phyloP scores from a whole-genome alignment of 2,888 invertebrate genomes.

The Colostygia pectinataria region DNA sequence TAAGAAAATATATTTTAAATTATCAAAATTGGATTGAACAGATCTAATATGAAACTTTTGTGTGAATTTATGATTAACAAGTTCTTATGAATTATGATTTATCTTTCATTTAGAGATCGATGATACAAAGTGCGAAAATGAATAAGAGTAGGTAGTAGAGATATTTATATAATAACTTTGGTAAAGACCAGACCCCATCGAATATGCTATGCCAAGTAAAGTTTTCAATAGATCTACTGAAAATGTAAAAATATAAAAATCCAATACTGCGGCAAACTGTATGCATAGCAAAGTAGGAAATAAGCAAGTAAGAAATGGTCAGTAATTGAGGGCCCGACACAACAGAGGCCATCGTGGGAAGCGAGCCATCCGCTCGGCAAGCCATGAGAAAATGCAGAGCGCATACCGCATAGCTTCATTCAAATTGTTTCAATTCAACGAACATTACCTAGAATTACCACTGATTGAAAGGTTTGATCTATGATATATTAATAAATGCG shows the following conservation, averaged over 20 bases:
- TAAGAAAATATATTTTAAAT: too few relatives aligned
- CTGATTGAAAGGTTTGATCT: conserved; percentile 1
- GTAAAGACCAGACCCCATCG: too few relatives aligned
- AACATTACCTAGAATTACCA: background rate
- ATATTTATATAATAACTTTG: background rate
- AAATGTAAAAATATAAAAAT: conserved; percentile 3
- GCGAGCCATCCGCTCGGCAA: conserved; percentile 43
- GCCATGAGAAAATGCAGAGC: conserved; percentile 41
- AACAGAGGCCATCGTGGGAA: conserved; percentile 53
- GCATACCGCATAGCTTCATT: conserved; percentile 38
- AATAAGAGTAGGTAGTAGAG: too few relatives aligned
- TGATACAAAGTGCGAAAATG: too few relatives aligned
- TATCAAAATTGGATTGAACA: too few relatives aligned
- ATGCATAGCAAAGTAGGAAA: conserved; percentile 26
- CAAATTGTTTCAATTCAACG: conserved; percentile 28
- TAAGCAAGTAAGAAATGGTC: conserved; percentile 32
- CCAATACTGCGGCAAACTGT: conserved; percentile 2
- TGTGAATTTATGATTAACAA: too few relatives aligned
- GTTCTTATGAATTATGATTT: too few relatives aligned
- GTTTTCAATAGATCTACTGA: background rate
- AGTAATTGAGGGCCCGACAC: conserved; percentile 41
- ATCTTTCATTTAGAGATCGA: too few relatives aligned
- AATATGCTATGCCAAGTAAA: background rate
- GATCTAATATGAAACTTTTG: too few relatives aligned
- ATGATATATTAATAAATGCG: conserved; percentile 4